These are phyloP conservation scores for Cyanoramphus novaezelandiae DNA, from an alignment of 2,113 vertebrate species.

Conservation along the genomic window DNA sequence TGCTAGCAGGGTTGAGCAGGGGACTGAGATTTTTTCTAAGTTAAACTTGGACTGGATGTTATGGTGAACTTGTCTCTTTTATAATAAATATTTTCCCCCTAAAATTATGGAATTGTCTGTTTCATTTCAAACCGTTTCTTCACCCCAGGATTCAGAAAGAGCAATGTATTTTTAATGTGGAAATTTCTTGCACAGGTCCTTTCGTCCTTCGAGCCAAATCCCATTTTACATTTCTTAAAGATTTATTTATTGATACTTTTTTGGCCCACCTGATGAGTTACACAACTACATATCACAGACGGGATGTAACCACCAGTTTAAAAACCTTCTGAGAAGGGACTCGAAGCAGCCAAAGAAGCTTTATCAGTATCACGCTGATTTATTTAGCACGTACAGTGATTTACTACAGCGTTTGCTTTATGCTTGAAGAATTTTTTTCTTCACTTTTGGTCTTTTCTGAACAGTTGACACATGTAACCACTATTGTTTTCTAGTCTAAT, in stretches of 20 bases:
- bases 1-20: background rate
- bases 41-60: conserved; percentile 67
- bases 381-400: conserved; percentile 35
- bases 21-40: conserved; percentile 1
- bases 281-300: conserved; percentile 55
- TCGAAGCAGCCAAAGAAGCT: conserved; percentile 10
- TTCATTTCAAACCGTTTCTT: conserved; percentile 73
- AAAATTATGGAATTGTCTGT: conserved; percentile 77
- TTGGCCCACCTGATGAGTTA: conserved; percentile 70
- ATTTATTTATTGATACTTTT: conserved; percentile 74
- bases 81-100: conserved; percentile 73
- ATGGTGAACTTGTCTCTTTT: conserved; percentile 70
- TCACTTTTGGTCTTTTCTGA: background rate
- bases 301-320: conserved; percentile 25
- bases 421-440: background rate
- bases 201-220: conserved; percentile 66
- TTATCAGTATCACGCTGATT: conserved; percentile 54
- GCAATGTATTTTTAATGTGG: conserved; percentile 79
- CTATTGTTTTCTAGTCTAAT: conserved; percentile 53
- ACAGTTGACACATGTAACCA: background rate
- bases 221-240: conserved; percentile 62
- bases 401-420: conserved; percentile 34
- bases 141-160: conserved; percentile 59
- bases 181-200: conserved; percentile 73
- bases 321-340: conserved; percentile 31